Base-by-base conservation (phyloP, 2,888 invertebrate genomes). In the Meghimatium bilineatum region DNA sequence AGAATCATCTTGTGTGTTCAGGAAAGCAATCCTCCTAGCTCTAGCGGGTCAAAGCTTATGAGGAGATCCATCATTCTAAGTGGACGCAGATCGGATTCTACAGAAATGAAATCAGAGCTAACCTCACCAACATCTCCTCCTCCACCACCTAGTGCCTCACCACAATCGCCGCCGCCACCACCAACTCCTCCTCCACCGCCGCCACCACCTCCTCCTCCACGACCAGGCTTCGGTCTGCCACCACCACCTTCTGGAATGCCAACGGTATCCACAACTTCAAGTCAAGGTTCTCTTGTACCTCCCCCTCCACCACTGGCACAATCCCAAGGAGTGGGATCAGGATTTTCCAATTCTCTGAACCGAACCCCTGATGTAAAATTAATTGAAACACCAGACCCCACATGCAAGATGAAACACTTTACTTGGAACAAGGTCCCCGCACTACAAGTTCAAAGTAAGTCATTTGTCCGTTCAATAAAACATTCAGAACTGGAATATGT, bases 401-500 rank as follows among this genome's bases (percentile, higher is more conserved):
- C 97, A 93, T 96, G 97, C 49, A 98, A 98, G 94, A 98, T 99
- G 98, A 98, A 97, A 94, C 98, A 98, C 0, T 96, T 99, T 85
- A 98, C 98, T 91, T 99, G 99, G 99, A 97, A 97, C 93, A 99
- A 98, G 94, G 98, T 99, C 91, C 98, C 98, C 20, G 80, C 89
- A 0, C 80, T 83, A 34, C 85, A 87, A 38, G 89, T 90, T 38
- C 87, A 88, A 82, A 88, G 91, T 91, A 86, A 89, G 91, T 88
- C 5, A 44, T 44, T n/a, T n/a, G n/a, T n/a, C n/a, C n/a, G n/a
- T n/a, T n/a, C n/a, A n/a, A n/a, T n/a, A n/a, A n/a, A n/a, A n/a
- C n/a, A n/a, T n/a, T n/a, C n/a, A n/a, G n/a, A n/a, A n/a, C n/a
- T n/a, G n/a, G n/a, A n/a, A n/a, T n/a, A n/a, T n/a, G n/a, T n/a